Percentiles rank a stretch among this genome's conserved stretches.
Conservation (phyloP, 2,888 invertebrate species). For the Linyphia triangularis region DNA sequence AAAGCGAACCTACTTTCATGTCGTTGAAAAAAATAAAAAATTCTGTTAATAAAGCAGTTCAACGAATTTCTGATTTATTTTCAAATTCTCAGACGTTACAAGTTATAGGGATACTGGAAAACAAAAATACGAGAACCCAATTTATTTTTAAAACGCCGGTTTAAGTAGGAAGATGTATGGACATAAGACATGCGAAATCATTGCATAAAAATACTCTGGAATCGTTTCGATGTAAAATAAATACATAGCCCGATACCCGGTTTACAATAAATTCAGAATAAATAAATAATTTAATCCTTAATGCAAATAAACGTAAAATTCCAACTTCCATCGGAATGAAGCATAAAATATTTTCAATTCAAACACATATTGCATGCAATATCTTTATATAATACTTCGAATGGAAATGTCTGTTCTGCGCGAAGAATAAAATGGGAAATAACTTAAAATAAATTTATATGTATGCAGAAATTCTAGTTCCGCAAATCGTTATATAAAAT, state of each 20-base stretch:
- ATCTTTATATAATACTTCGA: no score
- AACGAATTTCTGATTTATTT: no score
- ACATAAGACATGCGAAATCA: not conserved
- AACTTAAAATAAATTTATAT: not conserved
- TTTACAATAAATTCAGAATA: not conserved
- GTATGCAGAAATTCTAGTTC: slow-evolving; percentile 11
- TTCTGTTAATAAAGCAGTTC: no score
- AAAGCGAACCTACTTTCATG: no score
- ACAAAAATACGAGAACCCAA: no score
- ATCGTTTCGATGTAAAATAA: slow-evolving; percentile 23
- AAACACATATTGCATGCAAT: no score
- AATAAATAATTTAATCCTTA: slow-evolving; percentile 28
- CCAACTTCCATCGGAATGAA: not conserved
- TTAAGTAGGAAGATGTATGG: not conserved
- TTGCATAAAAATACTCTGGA: not conserved
- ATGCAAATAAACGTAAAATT: slow-evolving; percentile 40
- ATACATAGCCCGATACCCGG: not conserved
- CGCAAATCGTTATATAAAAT: slow-evolving; percentile 17
- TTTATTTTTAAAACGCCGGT: slow-evolving; percentile 8
- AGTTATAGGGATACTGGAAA: no score
- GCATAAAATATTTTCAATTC: no score
- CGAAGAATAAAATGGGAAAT: not conserved
- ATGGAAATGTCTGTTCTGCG: no score
- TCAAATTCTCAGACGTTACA: no score
- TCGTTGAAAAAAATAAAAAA: no score